Evolutionary conservation across 2,113 vertebrate genomes (phyloP).

Genomic region (Scophthalmus maximus): DNA sequence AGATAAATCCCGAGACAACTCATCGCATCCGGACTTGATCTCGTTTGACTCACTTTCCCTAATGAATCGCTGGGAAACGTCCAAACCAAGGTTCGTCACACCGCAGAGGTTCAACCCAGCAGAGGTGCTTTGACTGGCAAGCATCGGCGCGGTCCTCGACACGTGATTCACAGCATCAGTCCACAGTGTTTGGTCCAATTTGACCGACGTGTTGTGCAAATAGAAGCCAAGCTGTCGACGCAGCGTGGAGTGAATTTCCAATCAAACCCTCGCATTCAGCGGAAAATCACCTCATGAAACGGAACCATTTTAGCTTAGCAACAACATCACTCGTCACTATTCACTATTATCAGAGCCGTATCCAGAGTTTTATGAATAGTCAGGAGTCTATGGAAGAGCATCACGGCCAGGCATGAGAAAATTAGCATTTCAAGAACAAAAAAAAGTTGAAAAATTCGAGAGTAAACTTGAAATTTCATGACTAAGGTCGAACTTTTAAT

Average conservation of each 20-base stretch:
- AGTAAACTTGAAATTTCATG: no score
- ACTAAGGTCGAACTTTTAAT: no score
- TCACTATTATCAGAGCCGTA: no score
- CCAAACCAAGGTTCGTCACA: constrained; percentile 3
- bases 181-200: background rate
- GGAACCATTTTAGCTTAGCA: no score
- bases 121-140: background rate
- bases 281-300: no score
- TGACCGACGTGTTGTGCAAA: background rate
- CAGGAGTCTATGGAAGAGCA: no score
- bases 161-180: background rate
- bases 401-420: no score
- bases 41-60: background rate
- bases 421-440: no score
- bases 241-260: background rate
- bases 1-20: background rate
- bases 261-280: no score
- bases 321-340: no score
- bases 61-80: background rate
- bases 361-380: no score
- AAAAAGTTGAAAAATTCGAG: no score
- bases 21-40: background rate
- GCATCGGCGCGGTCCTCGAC: background rate
- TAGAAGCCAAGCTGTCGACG: background rate
- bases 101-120: background rate